phyloP scores from a whole-genome alignment of 2,797 vertebrate genomes.

The Dallia pectoralis region DNA sequence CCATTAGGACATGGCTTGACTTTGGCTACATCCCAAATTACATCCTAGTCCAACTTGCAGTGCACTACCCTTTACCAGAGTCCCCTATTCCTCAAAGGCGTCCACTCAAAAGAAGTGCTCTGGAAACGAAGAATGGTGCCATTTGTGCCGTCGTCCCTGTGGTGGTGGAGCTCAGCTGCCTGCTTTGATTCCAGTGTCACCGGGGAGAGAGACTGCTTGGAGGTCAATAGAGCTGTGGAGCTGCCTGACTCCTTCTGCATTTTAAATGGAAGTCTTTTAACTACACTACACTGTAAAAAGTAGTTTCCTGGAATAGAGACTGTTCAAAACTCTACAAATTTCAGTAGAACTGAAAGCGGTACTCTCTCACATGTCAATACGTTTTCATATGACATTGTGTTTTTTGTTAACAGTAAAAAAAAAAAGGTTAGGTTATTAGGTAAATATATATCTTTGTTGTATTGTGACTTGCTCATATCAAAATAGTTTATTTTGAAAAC shows the following conservation, averaged over 20 bases:
- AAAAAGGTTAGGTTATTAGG: too few species aligned
- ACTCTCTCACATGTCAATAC: too few species aligned
- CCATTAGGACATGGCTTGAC: slow-evolving; percentile 35
- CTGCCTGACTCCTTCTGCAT: slow-evolving; percentile 41
- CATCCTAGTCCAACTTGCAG: background rate
- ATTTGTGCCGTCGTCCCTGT: background rate
- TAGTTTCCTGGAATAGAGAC: too few species aligned
- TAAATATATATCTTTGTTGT: too few species aligned
- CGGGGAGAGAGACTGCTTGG: slow-evolving; percentile 15
- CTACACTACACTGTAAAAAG: background rate
- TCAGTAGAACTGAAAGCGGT: too few species aligned
- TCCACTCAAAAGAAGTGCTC: background rate
- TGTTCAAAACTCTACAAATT: too few species aligned
- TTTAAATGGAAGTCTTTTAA: background rate
- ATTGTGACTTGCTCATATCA: too few species aligned
- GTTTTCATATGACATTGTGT: too few species aligned
- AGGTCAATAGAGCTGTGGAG: slow-evolving; percentile 55
- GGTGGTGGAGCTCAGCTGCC: slow-evolving; percentile 31
- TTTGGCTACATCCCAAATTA: slow-evolving; percentile 10
- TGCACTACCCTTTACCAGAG: background rate
- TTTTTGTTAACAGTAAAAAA: too few species aligned
- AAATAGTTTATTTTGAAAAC: too few species aligned
- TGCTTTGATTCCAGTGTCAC: slow-evolving; percentile 61
- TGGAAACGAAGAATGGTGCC: background rate
- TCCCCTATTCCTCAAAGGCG: background rate